Conservation (phyloP, 2,888 invertebrate genomes). For the Dolomedes plantarius region DNA sequence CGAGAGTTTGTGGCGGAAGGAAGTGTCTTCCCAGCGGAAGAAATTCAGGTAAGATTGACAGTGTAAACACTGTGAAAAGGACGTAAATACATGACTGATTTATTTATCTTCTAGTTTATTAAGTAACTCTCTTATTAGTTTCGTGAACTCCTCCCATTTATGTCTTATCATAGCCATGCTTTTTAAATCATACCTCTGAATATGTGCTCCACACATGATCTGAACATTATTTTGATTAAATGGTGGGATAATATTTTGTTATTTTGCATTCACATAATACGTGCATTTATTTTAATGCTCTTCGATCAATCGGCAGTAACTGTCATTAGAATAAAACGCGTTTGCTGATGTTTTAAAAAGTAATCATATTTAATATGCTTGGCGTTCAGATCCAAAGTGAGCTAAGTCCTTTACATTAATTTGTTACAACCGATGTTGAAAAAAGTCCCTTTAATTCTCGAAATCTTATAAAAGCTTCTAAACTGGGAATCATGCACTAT, state of each 20-base stretch:
- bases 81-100: neutral
- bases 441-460: too few relatives aligned
- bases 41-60: constrained; percentile 21
- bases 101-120: neutral
- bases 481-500: too few relatives aligned
- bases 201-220: neutral
- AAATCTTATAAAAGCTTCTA: too few relatives aligned
- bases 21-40: constrained; percentile 25
- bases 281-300: neutral
- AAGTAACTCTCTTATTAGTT: neutral
- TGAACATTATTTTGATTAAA: neutral
- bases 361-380: neutral
- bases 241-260: neutral
- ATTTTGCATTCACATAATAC: neutral
- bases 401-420: neutral
- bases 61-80: neutral
- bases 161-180: neutral
- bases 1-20: constrained; percentile 32
- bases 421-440: too few relatives aligned
- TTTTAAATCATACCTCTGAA: neutral
- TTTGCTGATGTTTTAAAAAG: neutral
- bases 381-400: neutral
- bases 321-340: neutral
- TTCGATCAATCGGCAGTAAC: neutral
- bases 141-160: neutral